Conservation (phyloP, 2,797 vertebrate genomes). For the Periophthalmus magnuspinnatus region DNA sequence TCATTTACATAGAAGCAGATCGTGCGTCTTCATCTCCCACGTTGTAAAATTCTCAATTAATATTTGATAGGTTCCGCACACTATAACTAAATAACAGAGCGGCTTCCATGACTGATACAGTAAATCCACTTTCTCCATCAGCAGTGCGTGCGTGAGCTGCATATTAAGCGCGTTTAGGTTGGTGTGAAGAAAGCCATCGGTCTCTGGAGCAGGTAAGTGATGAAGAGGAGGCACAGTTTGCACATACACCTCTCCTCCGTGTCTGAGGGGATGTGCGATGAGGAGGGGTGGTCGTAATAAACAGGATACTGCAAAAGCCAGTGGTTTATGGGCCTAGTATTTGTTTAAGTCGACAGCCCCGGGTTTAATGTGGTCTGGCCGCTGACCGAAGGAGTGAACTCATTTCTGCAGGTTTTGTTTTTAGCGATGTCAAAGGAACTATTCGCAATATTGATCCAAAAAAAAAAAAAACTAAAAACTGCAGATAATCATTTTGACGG, state of each 20-base stretch:
- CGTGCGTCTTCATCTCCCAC: background rate
- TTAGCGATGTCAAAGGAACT: background rate
- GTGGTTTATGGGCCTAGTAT: background rate
- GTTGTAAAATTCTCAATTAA: slow-evolving; percentile 13
- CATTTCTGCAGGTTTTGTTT: background rate
- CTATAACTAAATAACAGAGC: background rate
- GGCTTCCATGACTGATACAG: background rate
- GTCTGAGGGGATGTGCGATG: background rate
- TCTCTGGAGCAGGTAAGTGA: slow-evolving; percentile 10
- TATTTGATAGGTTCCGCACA: background rate
- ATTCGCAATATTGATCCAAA: background rate
- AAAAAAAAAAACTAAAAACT: no score
- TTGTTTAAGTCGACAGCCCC: slow-evolving; percentile 10
- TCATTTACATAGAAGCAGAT: background rate
- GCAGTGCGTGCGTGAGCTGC: background rate
- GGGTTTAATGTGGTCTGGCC: background rate
- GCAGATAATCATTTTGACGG: no score
- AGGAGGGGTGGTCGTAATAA: slow-evolving; percentile 3
- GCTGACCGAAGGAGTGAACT: background rate
- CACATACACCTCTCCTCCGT: slow-evolving; percentile 2
- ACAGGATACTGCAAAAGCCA: background rate
- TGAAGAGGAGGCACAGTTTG: background rate
- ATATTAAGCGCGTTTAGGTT: slow-evolving; percentile 9
- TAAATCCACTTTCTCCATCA: slow-evolving; percentile 1
- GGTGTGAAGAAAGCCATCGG: slow-evolving; percentile 1